Evolutionary conservation across 2,797 vertebrate species (phyloP), one percentile per base, ranked within the genome.

Genomic region (Propithecus deckenii): DNA sequence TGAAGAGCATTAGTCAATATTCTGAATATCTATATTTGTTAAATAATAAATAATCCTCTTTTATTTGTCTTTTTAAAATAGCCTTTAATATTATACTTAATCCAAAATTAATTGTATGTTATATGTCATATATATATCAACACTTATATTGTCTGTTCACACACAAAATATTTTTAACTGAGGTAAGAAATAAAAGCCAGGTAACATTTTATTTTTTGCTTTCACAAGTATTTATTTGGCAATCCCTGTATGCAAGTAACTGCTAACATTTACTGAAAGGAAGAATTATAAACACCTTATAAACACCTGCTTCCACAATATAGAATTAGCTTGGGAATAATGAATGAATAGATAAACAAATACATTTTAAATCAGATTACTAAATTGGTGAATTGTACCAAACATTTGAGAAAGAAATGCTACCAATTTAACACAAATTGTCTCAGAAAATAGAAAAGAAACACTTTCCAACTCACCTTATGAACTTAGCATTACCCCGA

Each of bases 281-380:
- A 76, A 86, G 35, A 95, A 57, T 71, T 55, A 35, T 35, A 59
- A 91, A 35, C 63, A 80, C 50, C 35, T 71, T 55, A 35, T 35
- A 59, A 91, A 35, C 63, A 80, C 50, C 35, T 86, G 8, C 20
- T 86, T 83, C 20, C 20, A 89, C 1, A 84, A 7, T 86, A 38
- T 83, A 41, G 25, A 83, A 92, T 89, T 74, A 94, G 23, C 4
- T 12, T 75, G 61, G 57, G 28, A 89, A 86, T 89, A 95, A 72
- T 76, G 57, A 96, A 81, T 74, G 17, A 79, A 38, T 41, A 32
- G 23, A 69, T 75, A 50, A 94, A 83, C 32, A 79, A 69, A 20
- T 92, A 48, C 20, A 59, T 75, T 96, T 90, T 89, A 94, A 92
- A 79, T 15, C n/a, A 67, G 23, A 67, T 93, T 43, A 35, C 72